Evolutionary conservation across 2,113 vertebrate genomes (phyloP).

Genomic region (Gymnarchus niloticus): DNA sequence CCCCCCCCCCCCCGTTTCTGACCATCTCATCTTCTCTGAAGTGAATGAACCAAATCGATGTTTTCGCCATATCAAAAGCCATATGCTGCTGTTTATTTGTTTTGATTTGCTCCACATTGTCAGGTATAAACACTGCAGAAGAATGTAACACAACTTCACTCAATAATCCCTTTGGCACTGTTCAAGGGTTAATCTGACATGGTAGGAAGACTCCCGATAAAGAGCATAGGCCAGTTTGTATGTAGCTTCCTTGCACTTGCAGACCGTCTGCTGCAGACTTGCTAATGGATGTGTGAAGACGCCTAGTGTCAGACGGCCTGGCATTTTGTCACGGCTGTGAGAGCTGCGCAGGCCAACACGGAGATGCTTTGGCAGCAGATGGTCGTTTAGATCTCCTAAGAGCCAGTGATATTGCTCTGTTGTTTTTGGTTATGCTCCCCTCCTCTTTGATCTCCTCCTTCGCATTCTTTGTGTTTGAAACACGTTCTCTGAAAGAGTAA

Average conservation of each 20-base stretch:
- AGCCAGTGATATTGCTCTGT: background rate
- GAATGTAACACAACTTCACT: background rate
- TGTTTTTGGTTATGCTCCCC: background rate
- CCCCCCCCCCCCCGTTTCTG: too few species aligned
- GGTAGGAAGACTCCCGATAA: background rate
- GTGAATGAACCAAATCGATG: background rate
- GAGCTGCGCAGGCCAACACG: background rate
- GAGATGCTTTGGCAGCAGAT: background rate
- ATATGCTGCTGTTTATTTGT: background rate
- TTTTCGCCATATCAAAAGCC: background rate
- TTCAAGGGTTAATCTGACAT: background rate
- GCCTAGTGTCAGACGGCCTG: background rate
- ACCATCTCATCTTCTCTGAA: background rate
- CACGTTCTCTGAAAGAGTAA: background rate
- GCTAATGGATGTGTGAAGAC: background rate
- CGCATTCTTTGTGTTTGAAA: background rate
- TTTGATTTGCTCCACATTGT: background rate
- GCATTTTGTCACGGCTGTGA: background rate
- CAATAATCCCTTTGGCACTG: background rate
- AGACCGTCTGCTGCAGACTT: background rate
- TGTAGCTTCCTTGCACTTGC: too few species aligned
- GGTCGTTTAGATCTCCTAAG: background rate
- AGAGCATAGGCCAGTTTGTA: too few species aligned
- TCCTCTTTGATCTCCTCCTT: background rate
- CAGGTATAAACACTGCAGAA: background rate